Conservation (phyloP, 2,113 vertebrate genomes). For the Odocoileus hemionus region DNA sequence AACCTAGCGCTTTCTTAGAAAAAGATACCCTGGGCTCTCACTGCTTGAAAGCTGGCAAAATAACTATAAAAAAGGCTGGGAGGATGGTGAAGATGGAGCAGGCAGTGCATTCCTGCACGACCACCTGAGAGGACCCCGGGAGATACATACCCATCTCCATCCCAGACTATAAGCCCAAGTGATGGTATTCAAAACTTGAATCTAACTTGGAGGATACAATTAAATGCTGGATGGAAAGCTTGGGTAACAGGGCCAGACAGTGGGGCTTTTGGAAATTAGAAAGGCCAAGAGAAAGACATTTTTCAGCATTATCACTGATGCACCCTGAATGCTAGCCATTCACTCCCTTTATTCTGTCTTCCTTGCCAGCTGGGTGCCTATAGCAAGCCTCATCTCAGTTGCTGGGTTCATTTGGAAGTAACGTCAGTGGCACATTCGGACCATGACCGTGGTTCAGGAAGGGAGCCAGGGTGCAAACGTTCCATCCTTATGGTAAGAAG, state of each 20-base stretch:
- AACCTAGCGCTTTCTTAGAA: background rate
- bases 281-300: background rate
- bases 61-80: background rate
- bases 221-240: background rate
- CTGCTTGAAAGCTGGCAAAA: background rate
- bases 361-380: background rate
- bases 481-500: accelerated
- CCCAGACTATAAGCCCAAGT: background rate
- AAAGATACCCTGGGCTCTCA: background rate
- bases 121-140: accelerated
- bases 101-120: too few species aligned
- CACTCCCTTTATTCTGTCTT: background rate
- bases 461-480: background rate
- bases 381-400: background rate
- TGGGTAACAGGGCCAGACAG: background rate
- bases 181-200: background rate
- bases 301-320: background rate
- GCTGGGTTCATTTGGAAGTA: background rate
- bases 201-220: background rate
- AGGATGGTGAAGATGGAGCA: background rate
- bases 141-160: background rate
- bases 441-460: background rate
- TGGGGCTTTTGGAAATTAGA: background rate
- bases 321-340: background rate
- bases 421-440: background rate